phyloP scores from a whole-genome alignment of 2,797 vertebrate species.

The Gambusia yucatana region DNA sequence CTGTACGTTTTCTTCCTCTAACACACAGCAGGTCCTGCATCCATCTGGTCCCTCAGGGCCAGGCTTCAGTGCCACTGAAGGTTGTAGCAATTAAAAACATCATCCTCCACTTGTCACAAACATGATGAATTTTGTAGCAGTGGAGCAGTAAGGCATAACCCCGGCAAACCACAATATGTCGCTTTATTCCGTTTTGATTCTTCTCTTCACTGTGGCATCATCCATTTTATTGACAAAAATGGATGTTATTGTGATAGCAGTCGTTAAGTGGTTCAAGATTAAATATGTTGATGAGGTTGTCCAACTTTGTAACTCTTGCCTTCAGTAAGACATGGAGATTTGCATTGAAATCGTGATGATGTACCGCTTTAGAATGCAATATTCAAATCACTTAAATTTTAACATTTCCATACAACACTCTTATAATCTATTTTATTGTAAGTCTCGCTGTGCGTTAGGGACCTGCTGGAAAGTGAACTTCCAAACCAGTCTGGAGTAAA shows the following conservation, averaged over 20 bases:
- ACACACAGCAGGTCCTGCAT: conserved; percentile 23
- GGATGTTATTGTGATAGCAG: conserved; percentile 2
- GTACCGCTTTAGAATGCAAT: neutral
- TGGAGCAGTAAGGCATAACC: conserved; percentile 71
- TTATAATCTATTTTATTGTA: neutral
- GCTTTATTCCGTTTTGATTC: conserved; percentile 39
- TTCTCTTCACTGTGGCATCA: conserved; percentile 34
- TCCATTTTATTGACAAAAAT: conserved; percentile 35
- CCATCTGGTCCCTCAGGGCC: conserved; percentile 65
- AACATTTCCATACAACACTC: no score
- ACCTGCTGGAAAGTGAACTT: neutral
- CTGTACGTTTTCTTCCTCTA: conserved; percentile 18
- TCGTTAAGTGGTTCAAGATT: conserved; percentile 12
- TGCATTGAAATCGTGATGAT: neutral
- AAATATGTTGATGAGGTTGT: conserved; percentile 4
- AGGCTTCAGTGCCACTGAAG: conserved; percentile 65
- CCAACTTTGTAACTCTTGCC: neutral
- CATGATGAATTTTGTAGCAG: conserved; percentile 77
- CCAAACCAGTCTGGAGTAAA: neutral
- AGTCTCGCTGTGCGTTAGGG: neutral
- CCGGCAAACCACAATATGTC: conserved; percentile 59
- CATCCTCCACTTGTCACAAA: conserved; percentile 77
- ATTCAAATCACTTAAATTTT: neutral
- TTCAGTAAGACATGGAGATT: neutral
- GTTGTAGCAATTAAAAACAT: conserved; percentile 81